These are phyloP conservation scores for Cariama cristata DNA, from an alignment of 2,113 vertebrate genomes.

Conservation along the genomic window DNA sequence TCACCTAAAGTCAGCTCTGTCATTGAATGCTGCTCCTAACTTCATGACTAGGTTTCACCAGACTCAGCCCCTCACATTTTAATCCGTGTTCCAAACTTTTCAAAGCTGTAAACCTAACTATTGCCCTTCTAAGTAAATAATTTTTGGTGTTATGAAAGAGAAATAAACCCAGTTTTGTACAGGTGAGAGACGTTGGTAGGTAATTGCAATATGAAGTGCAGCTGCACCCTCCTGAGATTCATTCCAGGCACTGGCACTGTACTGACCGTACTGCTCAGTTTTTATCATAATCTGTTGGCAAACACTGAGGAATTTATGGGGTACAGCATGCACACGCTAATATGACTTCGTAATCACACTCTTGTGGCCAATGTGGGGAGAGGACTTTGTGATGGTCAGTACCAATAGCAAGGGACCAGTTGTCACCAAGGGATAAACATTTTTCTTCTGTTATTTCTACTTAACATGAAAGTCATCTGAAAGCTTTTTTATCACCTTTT, in stretches of 20 bases:
- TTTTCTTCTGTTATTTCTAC: not conserved
- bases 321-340: fast-evolving
- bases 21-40: fast-evolving
- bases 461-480: not conserved
- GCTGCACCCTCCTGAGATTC: not conserved
- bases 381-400: not conserved
- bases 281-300: not conserved
- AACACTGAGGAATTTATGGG: not conserved
- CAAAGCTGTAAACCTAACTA: not conserved
- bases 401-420: not conserved
- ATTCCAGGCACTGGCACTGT: not conserved
- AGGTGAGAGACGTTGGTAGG: too few relatives aligned
- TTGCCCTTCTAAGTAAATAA: not conserved
- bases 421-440: not conserved
- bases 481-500: not conserved
- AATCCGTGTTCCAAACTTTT: not conserved
- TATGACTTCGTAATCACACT: not conserved
- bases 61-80: not conserved
- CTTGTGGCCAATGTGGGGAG: not conserved
- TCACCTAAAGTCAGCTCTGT: not conserved
- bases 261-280: not conserved
- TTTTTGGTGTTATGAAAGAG: not conserved
- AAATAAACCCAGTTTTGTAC: not conserved
- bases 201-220: not conserved
- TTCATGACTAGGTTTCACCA: not conserved